A percentile compares a stretch with the other conserved stretches of the same genome.
Conservation (phyloP, 2,113 vertebrate species). For the Strigops habroptila region DNA sequence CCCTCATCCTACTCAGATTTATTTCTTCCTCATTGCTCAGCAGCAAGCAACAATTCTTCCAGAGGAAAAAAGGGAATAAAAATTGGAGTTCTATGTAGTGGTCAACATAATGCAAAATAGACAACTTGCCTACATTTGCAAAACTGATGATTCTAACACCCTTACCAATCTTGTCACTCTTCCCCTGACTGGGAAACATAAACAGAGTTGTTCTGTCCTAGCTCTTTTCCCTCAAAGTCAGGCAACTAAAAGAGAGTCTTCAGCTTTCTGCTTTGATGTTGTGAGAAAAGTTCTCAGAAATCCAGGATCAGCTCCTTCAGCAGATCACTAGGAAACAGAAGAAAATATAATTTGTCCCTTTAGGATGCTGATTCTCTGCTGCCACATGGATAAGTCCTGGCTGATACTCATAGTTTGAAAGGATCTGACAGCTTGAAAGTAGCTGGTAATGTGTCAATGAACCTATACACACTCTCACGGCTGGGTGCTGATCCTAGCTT, state of each 20-base stretch:
- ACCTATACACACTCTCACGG: background rate
- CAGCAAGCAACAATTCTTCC: background rate
- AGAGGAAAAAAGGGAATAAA: background rate
- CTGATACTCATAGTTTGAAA: background rate
- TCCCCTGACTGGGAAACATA: background rate
- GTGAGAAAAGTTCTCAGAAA: background rate
- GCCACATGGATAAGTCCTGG: background rate
- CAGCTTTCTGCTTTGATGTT: background rate
- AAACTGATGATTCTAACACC: background rate
- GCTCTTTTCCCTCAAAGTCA: background rate
- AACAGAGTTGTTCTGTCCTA: background rate
- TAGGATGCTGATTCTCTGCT: background rate
- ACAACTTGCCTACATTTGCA: background rate
- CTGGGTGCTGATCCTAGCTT: background rate
- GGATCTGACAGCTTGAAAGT: background rate
- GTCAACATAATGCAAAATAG: slow-evolving; percentile 1
- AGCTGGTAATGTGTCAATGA: background rate
- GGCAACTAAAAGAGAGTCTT: background rate
- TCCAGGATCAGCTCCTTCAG: background rate
- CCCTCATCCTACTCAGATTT: background rate
- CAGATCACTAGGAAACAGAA: background rate
- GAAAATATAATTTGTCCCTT: background rate
- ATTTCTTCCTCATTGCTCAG: background rate
- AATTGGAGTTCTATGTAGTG: background rate
- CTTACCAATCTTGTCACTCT: background rate